Conservation (phyloP, 2,888 invertebrate species). For the Agrilus mali region DNA sequence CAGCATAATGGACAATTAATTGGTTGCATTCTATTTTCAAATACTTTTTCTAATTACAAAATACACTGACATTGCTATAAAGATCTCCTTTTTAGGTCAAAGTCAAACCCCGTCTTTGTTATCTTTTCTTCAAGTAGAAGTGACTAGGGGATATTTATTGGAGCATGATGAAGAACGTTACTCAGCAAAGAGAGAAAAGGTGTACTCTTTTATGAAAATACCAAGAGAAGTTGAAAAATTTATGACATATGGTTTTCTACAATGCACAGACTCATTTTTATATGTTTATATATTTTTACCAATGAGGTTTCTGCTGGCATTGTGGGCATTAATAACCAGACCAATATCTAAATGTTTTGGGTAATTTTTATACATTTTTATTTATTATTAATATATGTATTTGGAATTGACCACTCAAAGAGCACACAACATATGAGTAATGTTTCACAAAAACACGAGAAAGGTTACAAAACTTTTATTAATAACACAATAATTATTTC, state of each 20-base stretch:
- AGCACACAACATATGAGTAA: slow-evolving; percentile 3
- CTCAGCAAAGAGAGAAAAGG: slow-evolving; percentile 85
- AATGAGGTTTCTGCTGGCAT: slow-evolving; percentile 75
- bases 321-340: slow-evolving; percentile 67
- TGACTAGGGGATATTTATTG: slow-evolving; percentile 83
- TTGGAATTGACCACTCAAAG: slow-evolving; percentile 1
- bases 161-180: slow-evolving; percentile 94
- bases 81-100: slow-evolving; percentile 6
- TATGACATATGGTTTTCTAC: slow-evolving; percentile 87
- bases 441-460: no score
- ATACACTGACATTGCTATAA: neutral
- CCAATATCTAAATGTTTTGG: slow-evolving; percentile 64
- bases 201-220: slow-evolving; percentile 94
- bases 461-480: no score
- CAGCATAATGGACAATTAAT: no score
- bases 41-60: no score
- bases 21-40: no score
- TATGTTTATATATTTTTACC: slow-evolving; percentile 97
- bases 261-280: slow-evolving; percentile 93
- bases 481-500: no score
- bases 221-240: slow-evolving; percentile 87
- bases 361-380: slow-evolving; percentile 30
- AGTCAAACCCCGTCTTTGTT: slow-evolving; percentile 33
- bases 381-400: slow-evolving; percentile 9
- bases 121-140: slow-evolving; percentile 71